Evolutionary conservation across 2,797 vertebrate species (phyloP).

Genomic region (Liparis tanakae): DNA sequence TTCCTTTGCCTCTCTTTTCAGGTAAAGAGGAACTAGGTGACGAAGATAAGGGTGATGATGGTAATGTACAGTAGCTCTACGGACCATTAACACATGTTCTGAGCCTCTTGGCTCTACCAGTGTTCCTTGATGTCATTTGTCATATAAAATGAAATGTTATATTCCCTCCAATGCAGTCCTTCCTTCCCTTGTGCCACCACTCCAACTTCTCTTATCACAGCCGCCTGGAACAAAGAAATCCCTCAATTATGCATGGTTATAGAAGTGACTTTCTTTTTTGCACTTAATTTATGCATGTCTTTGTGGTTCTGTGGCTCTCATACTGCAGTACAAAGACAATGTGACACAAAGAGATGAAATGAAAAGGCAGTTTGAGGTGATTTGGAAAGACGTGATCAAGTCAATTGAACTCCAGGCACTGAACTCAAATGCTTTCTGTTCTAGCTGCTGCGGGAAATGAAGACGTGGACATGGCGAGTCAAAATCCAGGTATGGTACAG

Average conservation of each 20-base stretch:
- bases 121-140: slow-evolving; percentile 73
- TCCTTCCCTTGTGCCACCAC: slow-evolving; percentile 54
- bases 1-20: slow-evolving; percentile 53
- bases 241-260: slow-evolving; percentile 81
- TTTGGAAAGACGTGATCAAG: slow-evolving; percentile 60
- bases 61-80: slow-evolving; percentile 73
- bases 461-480: slow-evolving; percentile 75
- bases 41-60: slow-evolving; percentile 68
- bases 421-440: slow-evolving; percentile 58
- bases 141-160: slow-evolving; percentile 73
- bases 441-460: slow-evolving; percentile 53
- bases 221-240: slow-evolving; percentile 76
- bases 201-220: slow-evolving; percentile 73
- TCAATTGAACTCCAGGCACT: slow-evolving; percentile 52
- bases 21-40: slow-evolving; percentile 69
- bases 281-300: slow-evolving; percentile 81
- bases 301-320: slow-evolving; percentile 78
- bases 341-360: slow-evolving; percentile 70
- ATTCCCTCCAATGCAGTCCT: slow-evolving; percentile 64
- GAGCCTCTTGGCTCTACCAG: slow-evolving; percentile 54
- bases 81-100: slow-evolving; percentile 68
- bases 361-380: slow-evolving; percentile 76
- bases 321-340: slow-evolving; percentile 72
- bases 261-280: slow-evolving; percentile 78
- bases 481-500: slow-evolving; percentile 68